A percentile compares a stretch with the other conserved stretches of the same genome.
phyloP scores from a whole-genome alignment of 2,113 vertebrate genomes.

The Megaptera novaeangliae region DNA sequence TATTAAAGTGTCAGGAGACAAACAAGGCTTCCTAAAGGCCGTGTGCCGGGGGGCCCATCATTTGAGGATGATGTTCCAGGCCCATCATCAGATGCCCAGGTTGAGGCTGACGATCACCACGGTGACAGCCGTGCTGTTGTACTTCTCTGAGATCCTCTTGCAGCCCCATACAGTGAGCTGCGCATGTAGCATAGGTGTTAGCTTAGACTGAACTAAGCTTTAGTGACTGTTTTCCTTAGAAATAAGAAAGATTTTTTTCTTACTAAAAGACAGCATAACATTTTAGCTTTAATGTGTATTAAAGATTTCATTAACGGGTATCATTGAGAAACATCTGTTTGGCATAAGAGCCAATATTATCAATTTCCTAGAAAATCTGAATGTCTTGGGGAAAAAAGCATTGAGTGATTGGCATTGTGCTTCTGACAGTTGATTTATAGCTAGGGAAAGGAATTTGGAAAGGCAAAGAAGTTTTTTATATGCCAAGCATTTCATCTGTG shows the following conservation, averaged over 20 bases:
- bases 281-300: not conserved
- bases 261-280: not conserved
- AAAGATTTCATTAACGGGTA: not conserved
- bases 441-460: not conserved
- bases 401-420: not conserved
- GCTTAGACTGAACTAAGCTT: not conserved
- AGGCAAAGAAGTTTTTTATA: not conserved
- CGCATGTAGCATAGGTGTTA: not conserved
- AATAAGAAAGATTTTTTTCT: not conserved
- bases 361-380: not conserved
- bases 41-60: no score
- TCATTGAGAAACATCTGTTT: not conserved
- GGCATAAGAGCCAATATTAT: not conserved
- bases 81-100: not conserved
- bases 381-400: not conserved
- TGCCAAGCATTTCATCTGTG: not conserved
- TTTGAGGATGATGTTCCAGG: not conserved
- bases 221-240: not conserved
- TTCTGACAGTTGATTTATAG: not conserved
- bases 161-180: not conserved
- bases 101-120: not conserved
- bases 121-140: no score
- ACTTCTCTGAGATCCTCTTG: not conserved
- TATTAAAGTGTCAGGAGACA: not conserved
- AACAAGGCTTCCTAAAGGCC: not conserved